Evolutionary conservation across 2,113 vertebrate species (phyloP).

Genomic region (Platysternon megacephalum): DNA sequence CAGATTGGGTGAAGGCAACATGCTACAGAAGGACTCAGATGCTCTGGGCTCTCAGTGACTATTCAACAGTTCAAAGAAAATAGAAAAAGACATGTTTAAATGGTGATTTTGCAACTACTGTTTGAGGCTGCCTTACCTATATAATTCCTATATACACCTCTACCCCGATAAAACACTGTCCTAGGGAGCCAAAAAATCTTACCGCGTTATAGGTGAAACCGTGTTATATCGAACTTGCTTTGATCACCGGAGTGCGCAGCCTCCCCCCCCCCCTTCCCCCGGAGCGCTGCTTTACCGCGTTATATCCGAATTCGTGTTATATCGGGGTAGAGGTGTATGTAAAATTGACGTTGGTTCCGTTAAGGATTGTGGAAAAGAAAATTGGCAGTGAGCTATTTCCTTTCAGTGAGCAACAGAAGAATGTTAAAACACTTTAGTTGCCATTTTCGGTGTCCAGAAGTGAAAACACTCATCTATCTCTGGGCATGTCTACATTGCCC

Average conservation of each 20-base stretch:
- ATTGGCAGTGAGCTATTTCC: background rate
- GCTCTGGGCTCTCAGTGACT: background rate
- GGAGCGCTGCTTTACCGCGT: no score
- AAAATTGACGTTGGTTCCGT: background rate
- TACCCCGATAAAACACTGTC: no score
- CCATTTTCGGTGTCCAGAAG: background rate
- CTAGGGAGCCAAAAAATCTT: no score
- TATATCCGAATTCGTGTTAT: no score
- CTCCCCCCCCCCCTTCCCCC: no score
- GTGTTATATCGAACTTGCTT: no score
- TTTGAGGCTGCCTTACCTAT: background rate
- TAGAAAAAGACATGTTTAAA: background rate
- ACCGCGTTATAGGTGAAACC: no score
- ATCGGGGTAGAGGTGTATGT: no score
- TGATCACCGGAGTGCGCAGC: no score
- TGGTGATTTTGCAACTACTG: background rate
- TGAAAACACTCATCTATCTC: background rate
- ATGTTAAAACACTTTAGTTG: background rate
- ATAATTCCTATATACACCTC: no score
- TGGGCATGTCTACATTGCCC: background rate
- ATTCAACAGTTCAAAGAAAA: background rate
- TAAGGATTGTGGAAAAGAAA: background rate
- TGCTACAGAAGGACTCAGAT: background rate
- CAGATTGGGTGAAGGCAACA: background rate
- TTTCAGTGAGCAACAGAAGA: background rate